Conservation (phyloP, 2,888 invertebrate species). For the Sphaeridia pumilis region DNA sequence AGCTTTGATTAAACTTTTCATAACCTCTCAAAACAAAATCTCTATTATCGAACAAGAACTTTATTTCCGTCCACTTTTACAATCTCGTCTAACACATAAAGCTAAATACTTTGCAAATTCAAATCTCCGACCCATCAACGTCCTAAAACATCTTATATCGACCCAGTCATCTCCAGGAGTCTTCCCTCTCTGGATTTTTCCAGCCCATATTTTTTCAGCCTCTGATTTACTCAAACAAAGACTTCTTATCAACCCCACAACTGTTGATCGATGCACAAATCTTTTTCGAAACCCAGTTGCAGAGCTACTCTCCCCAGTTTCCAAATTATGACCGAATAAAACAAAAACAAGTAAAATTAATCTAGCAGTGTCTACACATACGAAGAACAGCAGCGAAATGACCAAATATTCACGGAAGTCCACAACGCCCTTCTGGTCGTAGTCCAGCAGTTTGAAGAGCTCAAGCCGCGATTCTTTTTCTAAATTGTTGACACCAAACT, state of each 20-base stretch:
- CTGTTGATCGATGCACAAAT: too few relatives aligned
- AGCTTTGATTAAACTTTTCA: too few relatives aligned
- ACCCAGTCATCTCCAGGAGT: too few relatives aligned
- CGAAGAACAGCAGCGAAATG: neutral
- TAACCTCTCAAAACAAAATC: too few relatives aligned
- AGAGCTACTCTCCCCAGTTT: too few relatives aligned
- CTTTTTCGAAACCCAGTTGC: neutral
- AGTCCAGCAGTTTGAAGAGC: neutral
- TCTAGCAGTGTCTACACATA: neutral
- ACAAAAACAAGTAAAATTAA: neutral
- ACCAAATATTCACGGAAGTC: slow-evolving; percentile 1
- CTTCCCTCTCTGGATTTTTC: neutral
- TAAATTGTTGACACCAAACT: too few relatives aligned
- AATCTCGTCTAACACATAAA: too few relatives aligned
- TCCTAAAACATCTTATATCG: neutral
- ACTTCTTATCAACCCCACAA: too few relatives aligned
- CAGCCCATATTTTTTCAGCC: neutral
- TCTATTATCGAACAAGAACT: too few relatives aligned
- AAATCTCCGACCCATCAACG: neutral
- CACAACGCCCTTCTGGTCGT: neutral
- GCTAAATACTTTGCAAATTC: slow-evolving; percentile 1
- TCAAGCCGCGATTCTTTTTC: too few relatives aligned
- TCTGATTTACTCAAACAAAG: neutral
- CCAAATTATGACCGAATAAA: neutral
- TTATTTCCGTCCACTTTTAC: too few relatives aligned